Conservation (phyloP, 1,140 invertebrate genomes). For the Atopsyche davidsoni region DNA sequence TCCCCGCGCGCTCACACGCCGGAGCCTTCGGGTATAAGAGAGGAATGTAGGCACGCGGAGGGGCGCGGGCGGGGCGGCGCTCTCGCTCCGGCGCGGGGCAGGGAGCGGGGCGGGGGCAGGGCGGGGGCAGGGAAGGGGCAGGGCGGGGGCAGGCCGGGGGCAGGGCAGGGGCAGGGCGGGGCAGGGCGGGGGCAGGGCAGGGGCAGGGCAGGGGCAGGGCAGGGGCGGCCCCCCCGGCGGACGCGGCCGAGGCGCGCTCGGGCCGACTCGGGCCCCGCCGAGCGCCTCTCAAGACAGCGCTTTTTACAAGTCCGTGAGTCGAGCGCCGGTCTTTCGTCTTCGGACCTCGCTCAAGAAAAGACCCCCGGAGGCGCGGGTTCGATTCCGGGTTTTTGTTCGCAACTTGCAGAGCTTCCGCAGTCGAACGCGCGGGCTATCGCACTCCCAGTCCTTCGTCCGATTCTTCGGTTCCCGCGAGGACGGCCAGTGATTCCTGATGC, state of each 20-base stretch:
- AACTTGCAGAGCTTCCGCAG: too few relatives aligned
- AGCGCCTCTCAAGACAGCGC: constrained; percentile 17
- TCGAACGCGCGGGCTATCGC: too few relatives aligned
- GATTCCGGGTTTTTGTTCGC: background rate
- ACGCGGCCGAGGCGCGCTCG: constrained; percentile 7
- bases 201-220: constrained; percentile 6
- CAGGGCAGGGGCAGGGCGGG: background rate
- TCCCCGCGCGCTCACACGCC: background rate
- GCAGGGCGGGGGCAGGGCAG: constrained; percentile 6
- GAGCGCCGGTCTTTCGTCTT: constrained; percentile 25
- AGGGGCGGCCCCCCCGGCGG: constrained; percentile 7
- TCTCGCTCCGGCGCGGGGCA: background rate
- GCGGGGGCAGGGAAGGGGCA: constrained; percentile 5
- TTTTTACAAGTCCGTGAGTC: constrained; percentile 18
- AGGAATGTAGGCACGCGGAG: constrained; percentile 6
- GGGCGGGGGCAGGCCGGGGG: too few relatives aligned
- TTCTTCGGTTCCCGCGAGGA: background rate
- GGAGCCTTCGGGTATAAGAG: background rate
- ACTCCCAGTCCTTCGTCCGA: too few relatives aligned
- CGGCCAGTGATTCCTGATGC: background rate
- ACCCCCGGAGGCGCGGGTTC: background rate
- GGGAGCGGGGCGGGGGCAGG: background rate
- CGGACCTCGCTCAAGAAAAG: constrained; percentile 14
- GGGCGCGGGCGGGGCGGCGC: background rate
- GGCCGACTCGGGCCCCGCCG: constrained; percentile 16